Evolutionary conservation across 2,797 vertebrate genomes (phyloP).

Genomic region (Buceros bicornis): DNA sequence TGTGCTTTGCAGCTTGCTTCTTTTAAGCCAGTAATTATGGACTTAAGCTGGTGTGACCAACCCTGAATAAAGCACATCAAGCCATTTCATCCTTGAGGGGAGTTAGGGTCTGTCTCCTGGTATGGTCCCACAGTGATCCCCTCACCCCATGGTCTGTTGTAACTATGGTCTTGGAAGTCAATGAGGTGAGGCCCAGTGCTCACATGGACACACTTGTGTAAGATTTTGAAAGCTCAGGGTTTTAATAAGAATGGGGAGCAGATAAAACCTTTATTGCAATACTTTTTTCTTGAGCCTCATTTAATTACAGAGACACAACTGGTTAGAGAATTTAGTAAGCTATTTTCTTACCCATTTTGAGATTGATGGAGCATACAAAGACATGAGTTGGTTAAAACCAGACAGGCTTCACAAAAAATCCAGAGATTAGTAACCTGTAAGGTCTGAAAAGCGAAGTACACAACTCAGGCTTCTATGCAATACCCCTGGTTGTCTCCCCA

Average conservation of each 20-base stretch:
- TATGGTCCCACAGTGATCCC: neutral
- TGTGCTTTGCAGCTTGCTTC: neutral
- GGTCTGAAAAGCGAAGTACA: neutral
- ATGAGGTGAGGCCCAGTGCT: neutral
- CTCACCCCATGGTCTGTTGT: neutral
- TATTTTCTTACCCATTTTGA: conserved; percentile 38
- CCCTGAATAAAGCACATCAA: neutral
- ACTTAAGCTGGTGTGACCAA: neutral
- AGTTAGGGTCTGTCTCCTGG: neutral
- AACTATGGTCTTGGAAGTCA: neutral
- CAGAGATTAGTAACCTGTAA: neutral
- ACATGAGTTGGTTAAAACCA: conserved; percentile 6
- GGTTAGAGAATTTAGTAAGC: conserved; percentile 35
- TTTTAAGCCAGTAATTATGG: neutral
- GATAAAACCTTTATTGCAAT: neutral
- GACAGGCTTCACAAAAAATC: neutral
- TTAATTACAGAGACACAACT: neutral
- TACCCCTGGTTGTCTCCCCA: neutral
- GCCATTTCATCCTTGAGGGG: neutral
- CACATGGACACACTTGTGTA: neutral
- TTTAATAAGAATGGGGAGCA: neutral
- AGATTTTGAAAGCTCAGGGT: neutral
- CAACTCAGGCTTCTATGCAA: neutral
- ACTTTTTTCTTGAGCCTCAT: neutral
- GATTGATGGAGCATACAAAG: neutral